Evolutionary conservation across 2,888 invertebrate genomes (phyloP).

Genomic region (Cetonia aurata): DNA sequence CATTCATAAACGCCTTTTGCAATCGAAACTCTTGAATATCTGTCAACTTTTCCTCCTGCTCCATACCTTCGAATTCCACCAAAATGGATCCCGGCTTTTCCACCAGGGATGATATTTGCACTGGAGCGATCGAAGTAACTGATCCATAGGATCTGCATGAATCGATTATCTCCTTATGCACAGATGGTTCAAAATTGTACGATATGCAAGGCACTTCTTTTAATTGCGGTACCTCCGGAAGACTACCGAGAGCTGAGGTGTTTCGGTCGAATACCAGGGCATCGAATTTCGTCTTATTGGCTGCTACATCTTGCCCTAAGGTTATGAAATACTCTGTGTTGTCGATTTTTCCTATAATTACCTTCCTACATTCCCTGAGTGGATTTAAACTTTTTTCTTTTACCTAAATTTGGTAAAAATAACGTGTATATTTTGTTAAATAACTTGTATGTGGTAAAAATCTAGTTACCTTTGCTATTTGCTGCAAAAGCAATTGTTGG

Average conservation of each 20-base stretch:
- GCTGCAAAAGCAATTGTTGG: slow-evolving; percentile 55
- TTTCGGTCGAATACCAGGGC: slow-evolving; percentile 56
- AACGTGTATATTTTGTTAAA: slow-evolving; percentile 3
- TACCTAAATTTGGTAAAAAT: slow-evolving; percentile 53
- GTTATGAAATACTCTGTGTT: slow-evolving; percentile 60
- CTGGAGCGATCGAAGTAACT: slow-evolving; percentile 59
- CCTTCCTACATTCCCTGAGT: slow-evolving; percentile 63
- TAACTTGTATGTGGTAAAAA: neutral
- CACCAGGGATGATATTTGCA: slow-evolving; percentile 66
- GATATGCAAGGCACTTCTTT: slow-evolving; percentile 70
- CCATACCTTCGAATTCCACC: slow-evolving; percentile 69
- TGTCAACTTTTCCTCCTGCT: slow-evolving; percentile 62
- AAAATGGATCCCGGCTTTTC: slow-evolving; percentile 70
- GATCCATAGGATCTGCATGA: slow-evolving; percentile 58
- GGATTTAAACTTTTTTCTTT: slow-evolving; percentile 63
- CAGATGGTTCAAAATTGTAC: slow-evolving; percentile 65
- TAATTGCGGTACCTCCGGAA: slow-evolving; percentile 71
- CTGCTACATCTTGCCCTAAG: slow-evolving; percentile 55
- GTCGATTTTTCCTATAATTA: slow-evolving; percentile 63
- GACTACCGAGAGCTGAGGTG: slow-evolving; percentile 64
- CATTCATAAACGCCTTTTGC: slow-evolving; percentile 66
- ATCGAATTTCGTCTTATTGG: slow-evolving; percentile 32
- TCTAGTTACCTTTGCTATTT: slow-evolving; percentile 54
- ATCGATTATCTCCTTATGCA: slow-evolving; percentile 55
- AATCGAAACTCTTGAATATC: slow-evolving; percentile 67